These are phyloP conservation scores for Oceanodroma tethys DNA, from an alignment of 2,113 vertebrate genomes.

Conservation along the genomic window DNA sequence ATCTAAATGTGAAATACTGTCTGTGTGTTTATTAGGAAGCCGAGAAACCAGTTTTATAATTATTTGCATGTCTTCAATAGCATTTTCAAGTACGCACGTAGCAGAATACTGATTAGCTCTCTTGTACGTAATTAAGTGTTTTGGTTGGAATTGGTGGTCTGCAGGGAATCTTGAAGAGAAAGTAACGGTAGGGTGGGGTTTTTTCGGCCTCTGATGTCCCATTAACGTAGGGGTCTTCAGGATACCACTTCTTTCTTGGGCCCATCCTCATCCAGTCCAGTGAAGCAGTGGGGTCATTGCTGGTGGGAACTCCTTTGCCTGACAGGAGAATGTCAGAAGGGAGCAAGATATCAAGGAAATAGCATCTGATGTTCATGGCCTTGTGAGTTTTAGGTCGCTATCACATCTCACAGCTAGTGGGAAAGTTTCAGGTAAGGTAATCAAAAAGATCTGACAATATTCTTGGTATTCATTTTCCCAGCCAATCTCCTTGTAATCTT, in stretches of 20 bases:
- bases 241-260: neutral
- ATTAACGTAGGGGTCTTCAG: rapidly evolving
- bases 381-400: neutral
- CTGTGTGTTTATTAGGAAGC: neutral
- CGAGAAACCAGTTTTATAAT: neutral
- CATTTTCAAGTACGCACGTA: neutral
- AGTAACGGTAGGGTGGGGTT: neutral
- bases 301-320: neutral
- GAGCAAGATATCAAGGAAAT: neutral
- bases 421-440: neutral
- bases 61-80: neutral
- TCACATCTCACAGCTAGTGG: neutral
- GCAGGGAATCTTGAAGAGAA: neutral
- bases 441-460: neutral
- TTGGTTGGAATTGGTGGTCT: neutral
- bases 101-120: neutral
- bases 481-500: neutral
- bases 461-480: neutral
- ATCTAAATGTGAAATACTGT: neutral
- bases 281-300: neutral
- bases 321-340: neutral
- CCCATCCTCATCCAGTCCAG: neutral
- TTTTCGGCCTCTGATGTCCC: neutral
- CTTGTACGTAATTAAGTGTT: neutral
- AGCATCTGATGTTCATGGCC: neutral